Conservation (phyloP, 92 coral and sea anemone genomes). For the Hydrozoanthus gracilis region DNA sequence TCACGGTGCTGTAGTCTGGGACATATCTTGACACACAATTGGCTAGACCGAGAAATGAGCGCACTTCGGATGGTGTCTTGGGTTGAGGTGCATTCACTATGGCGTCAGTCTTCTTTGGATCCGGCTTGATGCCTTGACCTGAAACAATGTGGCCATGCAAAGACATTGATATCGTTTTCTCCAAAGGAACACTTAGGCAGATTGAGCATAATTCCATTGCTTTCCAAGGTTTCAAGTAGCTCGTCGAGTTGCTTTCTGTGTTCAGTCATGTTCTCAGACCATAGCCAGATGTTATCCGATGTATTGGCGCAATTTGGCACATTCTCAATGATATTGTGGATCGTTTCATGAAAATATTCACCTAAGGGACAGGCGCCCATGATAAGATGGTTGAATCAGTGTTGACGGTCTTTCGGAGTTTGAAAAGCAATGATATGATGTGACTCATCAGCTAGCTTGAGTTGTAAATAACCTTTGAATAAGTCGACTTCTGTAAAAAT, state of each 20-base stretch:
- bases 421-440: constrained; percentile 60
- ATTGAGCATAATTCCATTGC: constrained; percentile 58
- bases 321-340: constrained; percentile 46
- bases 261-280: constrained; percentile 45
- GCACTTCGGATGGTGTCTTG: constrained; percentile 58
- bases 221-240: constrained; percentile 45
- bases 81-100: constrained; percentile 53
- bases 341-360: constrained; percentile 62
- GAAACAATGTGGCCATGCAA: constrained; percentile 67
- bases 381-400: neutral
- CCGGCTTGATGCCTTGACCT: constrained; percentile 60
- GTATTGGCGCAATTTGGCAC: constrained; percentile 52
- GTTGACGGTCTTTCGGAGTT: constrained; percentile 55
- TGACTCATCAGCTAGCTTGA: constrained; percentile 69
- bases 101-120: constrained; percentile 52
- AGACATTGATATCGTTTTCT: constrained; percentile 51
- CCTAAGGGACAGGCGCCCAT: constrained; percentile 55
- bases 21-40: constrained; percentile 53
- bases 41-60: constrained; percentile 51
- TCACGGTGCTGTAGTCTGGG: constrained; percentile 55
- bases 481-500: constrained; percentile 62
- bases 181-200: constrained; percentile 58
- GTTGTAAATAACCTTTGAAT: constrained; percentile 54
- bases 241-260: constrained; percentile 54
- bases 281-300: constrained; percentile 67